Evolutionary conservation across 2,797 vertebrate genomes (phyloP).

Genomic region (Eurystomus glaucurus): DNA sequence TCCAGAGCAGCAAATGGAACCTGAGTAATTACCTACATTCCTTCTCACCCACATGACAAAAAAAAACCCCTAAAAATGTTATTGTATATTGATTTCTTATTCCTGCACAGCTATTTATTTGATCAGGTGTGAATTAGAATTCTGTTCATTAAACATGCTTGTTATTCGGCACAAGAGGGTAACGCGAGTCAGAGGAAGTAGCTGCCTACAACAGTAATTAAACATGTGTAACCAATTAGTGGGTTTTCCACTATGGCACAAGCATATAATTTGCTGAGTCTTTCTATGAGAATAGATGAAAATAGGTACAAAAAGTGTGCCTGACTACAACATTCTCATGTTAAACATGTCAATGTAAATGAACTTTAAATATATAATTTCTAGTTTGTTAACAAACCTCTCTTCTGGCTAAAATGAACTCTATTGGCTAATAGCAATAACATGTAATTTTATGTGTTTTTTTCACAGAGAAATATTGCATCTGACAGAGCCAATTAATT

Average conservation of each 20-base stretch:
- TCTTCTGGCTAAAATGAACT: slow-evolving; percentile 73
- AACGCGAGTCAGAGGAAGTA: slow-evolving; percentile 91
- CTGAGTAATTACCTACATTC: slow-evolving; percentile 49
- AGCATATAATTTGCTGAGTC: slow-evolving; percentile 93
- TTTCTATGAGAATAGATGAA: slow-evolving; percentile 86
- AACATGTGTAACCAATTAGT: slow-evolving; percentile 98
- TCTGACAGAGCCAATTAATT: slow-evolving; percentile 73
- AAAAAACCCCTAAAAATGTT: slow-evolving; percentile 50
- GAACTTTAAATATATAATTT: slow-evolving; percentile 85
- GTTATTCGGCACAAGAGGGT: slow-evolving; percentile 90
- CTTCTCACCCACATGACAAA: slow-evolving; percentile 20
- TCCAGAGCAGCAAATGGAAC: slow-evolving; percentile 60
- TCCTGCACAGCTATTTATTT: slow-evolving; percentile 82
- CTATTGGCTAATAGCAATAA: slow-evolving; percentile 73
- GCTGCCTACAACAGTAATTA: slow-evolving; percentile 96
- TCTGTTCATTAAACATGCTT: slow-evolving; percentile 85
- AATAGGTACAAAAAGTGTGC: slow-evolving; percentile 85
- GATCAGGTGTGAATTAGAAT: slow-evolving; percentile 93
- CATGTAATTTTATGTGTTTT: slow-evolving; percentile 70
- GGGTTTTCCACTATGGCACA: slow-evolving; percentile 90
- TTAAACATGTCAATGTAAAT: slow-evolving; percentile 83
- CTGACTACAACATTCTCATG: slow-evolving; percentile 80
- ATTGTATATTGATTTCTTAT: slow-evolving; percentile 75
- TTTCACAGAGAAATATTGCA: slow-evolving; percentile 73
- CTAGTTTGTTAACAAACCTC: slow-evolving; percentile 79